A percentile compares a stretch with the other conserved stretches of the same genome.
phyloP scores from a whole-genome alignment of 2,113 vertebrate genomes.

The Etheostoma spectabile region DNA sequence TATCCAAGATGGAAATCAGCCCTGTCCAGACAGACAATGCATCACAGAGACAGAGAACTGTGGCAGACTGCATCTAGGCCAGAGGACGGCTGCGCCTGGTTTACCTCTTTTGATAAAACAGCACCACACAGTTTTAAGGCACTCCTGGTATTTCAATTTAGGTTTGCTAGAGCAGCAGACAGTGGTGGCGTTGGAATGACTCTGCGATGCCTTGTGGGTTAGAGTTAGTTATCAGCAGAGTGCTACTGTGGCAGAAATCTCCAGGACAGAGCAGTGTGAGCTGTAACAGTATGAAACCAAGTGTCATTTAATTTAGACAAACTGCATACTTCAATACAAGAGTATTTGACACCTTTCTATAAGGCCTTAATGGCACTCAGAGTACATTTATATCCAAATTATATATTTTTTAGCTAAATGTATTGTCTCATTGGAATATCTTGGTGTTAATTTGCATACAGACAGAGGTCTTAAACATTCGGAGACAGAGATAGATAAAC shows the following conservation, averaged over 20 bases:
- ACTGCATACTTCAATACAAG: neutral
- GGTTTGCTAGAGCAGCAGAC: conserved; percentile 56
- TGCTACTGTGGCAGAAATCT: conserved; percentile 24
- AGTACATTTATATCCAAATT: too few species aligned
- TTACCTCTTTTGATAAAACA: conserved; percentile 69
- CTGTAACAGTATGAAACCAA: conserved; percentile 20
- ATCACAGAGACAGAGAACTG: conserved; percentile 51
- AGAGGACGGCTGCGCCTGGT: conserved; percentile 33
- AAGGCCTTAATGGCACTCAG: neutral
- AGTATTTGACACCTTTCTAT: conserved; percentile 2
- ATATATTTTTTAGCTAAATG: neutral
- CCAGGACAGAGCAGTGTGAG: conserved; percentile 1
- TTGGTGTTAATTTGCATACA: neutral
- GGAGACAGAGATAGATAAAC: conserved; percentile 25
- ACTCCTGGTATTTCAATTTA: conserved; percentile 67
- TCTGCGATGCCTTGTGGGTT: conserved; percentile 54
- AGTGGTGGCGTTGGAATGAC: conserved; percentile 56
- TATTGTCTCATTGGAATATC: conserved; percentile 13
- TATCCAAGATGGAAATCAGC: conserved; percentile 75
- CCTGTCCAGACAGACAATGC: conserved; percentile 64
- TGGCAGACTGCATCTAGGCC: conserved; percentile 39
- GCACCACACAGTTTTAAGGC: conserved; percentile 40
- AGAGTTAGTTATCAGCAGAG: conserved; percentile 62
- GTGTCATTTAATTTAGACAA: conserved; percentile 37
- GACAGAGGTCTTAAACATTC: conserved; percentile 22